Base-by-base conservation (phyloP, 2,113 vertebrate genomes). In the Seriola rivoliana region DNA sequence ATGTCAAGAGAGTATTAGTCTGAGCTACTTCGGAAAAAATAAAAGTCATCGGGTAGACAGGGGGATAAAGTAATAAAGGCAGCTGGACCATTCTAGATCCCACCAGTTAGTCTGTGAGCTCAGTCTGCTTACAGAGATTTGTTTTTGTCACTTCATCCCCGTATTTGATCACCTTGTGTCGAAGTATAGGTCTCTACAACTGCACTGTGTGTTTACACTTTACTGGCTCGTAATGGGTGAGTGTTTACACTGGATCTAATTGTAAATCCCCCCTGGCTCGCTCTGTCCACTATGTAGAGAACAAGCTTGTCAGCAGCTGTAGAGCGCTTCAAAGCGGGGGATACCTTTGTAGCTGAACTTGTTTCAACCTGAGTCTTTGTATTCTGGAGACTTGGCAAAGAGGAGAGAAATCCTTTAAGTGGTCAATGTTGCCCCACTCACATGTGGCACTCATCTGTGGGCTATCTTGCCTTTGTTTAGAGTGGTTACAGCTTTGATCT, bases 371-470 rank as follows among this genome's bases (percentile, higher is more conserved):
- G 91, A 89, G 57, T 79, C 86, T 88, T 91, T 95, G 91, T 92
- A 64, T 89, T 81, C 76, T 32, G 32, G 73, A 85, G 87, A 88
- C 85, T 91, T 92, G 75, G 88, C 92, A 88, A 57, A 82, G 82
- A 90, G 90, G 84, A 74, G 87, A 86, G 92, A 93, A 89, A 86
- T 91, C 83, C 71, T 90, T 94, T 82, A 91, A 93, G 92, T 92
- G 91, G 91, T 91, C 91, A 92, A 25, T 57, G 84, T 75, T 79
- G 84, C 78, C 80, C 68, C 52, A 71, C 82, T 92, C 90, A 91
- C 93, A 94, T 95, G 91, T 95, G 94, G 92, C 77, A 62, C 85
- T 93, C 94, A 93, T 95, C 92, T 94, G 94, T 81, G 81, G 75
- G 68, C 82, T 65, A 85, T 89, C 75, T 62, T 21, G 78, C 72